These are phyloP conservation scores for Balaeniceps rex DNA, from an alignment of 2,113 vertebrate species.

Conservation along the genomic window DNA sequence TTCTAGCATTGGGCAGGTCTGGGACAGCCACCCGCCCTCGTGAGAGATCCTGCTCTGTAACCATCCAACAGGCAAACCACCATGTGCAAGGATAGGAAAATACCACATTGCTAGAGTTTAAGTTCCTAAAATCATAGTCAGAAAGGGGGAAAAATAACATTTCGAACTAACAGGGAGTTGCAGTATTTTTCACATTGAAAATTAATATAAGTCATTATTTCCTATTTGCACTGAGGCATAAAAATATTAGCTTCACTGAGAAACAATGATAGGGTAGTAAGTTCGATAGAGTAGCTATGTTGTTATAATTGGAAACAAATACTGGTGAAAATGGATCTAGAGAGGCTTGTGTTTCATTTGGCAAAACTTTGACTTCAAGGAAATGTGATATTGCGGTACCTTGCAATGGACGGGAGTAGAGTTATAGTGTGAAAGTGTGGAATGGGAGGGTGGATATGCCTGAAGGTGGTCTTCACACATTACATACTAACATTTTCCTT, in stretches of 20 bases:
- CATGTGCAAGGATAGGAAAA: background rate
- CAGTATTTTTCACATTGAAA: background rate
- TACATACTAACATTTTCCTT: background rate
- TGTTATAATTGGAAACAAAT: background rate
- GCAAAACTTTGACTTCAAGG: background rate
- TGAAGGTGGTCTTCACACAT: background rate
- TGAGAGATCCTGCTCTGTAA: background rate
- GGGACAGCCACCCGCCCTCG: background rate
- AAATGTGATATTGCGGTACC: background rate
- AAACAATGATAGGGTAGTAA: background rate
- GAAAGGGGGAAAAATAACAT: background rate
- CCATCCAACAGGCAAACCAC: background rate
- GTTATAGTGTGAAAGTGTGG: background rate
- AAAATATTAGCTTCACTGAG: background rate
- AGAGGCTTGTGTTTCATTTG: background rate
- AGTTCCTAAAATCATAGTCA: background rate
- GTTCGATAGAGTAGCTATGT: background rate
- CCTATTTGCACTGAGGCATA: background rate
- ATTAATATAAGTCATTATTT: background rate
- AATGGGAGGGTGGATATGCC: background rate
- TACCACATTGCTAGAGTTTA: background rate
- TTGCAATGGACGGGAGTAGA: background rate
- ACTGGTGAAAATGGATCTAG: conserved; percentile 12
- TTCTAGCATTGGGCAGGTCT: background rate
- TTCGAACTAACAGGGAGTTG: background rate